Evolutionary conservation across 2,888 invertebrate species (phyloP), one percentile per base, ranked within the genome.

Genomic region (Ophioninae sp.): DNA sequence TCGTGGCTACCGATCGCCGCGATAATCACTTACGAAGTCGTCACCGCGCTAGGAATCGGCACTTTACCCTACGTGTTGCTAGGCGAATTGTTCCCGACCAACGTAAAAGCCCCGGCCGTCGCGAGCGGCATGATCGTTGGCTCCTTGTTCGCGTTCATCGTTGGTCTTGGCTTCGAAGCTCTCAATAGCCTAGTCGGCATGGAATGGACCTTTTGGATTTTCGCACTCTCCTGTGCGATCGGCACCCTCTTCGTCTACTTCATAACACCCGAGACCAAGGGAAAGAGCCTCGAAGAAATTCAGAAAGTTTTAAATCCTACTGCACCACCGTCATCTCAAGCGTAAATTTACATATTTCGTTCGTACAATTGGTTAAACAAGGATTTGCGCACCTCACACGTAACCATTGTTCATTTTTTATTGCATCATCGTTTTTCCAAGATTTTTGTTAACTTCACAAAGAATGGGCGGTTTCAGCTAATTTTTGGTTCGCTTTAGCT

Each of bases 91-190:
- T 95, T 96, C 90, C 95, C 96, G 62, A 93, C 94, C 3, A 94
- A 95, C 86, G 95, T 95, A 30, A 94, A 95, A 88, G 95, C 95
- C 0, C 94, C 95, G 82, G 95, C 96, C 0, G 95, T 95, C 41
- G 95, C 95, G 84, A 93, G 95, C 6, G 95, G 95, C 75, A 94
- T 95, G 79, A 94, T 95, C 88, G 94, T 94, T 85, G 95, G 94
- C 50, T 94, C 95, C 73, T 88, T 94, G 64, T 94, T 94, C 92
- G 94, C 94, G 0, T 95, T 95, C 87, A 93, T 95, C 20, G 94
- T 95, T 2, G 95, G 95, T 0, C 94, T 95, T 85, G 91, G 94
- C 69, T 95, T 94, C 88, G 94, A 94, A 89, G 93, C 94, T 59
- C 93, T 95, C 13, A 94, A 94, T 13, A 93, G 94, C 86, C 91